Percentiles rank a stretch among this genome's conserved stretches.
These are phyloP conservation scores for Contarinia nasturtii DNA, from an alignment of 1,140 invertebrate species.

Conservation along the genomic window DNA sequence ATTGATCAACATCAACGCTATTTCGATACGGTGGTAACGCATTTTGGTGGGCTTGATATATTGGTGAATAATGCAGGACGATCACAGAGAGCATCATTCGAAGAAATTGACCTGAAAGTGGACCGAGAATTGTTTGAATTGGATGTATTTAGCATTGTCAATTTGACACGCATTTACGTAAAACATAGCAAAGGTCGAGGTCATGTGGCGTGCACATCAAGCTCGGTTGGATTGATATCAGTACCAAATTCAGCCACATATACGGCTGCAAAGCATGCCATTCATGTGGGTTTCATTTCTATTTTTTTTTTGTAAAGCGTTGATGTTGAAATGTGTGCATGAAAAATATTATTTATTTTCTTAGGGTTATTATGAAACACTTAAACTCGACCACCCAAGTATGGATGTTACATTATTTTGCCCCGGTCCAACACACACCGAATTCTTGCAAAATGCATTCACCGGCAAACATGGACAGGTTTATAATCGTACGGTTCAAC, in stretches of 20 bases:
- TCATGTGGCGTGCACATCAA: conserved; percentile 54
- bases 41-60: conserved; percentile 58
- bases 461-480: conserved; percentile 41
- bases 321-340: conserved; percentile 6
- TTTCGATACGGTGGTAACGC: conserved; percentile 42
- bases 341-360: conserved; percentile 2
- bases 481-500: conserved; percentile 29
- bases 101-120: conserved; percentile 51
- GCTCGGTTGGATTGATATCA: conserved; percentile 45
- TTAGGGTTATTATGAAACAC: conserved; percentile 49
- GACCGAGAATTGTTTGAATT: conserved; percentile 63
- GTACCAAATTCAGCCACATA: conserved; percentile 59
- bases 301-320: conserved; percentile 3
- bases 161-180: conserved; percentile 45
- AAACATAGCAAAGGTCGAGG: conserved; percentile 36
- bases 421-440: conserved; percentile 55
- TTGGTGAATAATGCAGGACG: conserved; percentile 68
- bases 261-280: conserved; percentile 58
- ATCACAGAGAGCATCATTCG: conserved; percentile 59
- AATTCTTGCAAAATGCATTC: conserved; percentile 49
- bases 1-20: conserved; percentile 36
- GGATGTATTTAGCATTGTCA: conserved; percentile 60
- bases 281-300: conserved; percentile 39
- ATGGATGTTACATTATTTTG: conserved; percentile 48
- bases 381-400: conserved; percentile 39